Evolutionary conservation across 2,113 vertebrate species (phyloP), one percentile per base, ranked within the genome.

Genomic region (Leiothrix lutea): DNA sequence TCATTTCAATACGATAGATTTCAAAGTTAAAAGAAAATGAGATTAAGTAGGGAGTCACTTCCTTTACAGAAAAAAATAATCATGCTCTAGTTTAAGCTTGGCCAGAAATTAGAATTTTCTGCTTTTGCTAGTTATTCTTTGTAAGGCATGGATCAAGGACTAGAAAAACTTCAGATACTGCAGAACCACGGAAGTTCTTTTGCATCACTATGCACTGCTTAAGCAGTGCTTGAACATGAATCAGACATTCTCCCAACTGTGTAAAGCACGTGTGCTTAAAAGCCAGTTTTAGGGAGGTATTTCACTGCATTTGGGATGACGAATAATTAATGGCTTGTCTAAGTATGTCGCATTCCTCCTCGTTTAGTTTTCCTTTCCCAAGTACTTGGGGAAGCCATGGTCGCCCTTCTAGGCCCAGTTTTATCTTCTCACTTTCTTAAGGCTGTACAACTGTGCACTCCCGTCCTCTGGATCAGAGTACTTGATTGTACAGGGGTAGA

Each of bases 361-460:
- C 50, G 51, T 57, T 86, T 47, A 35, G 24, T 28, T 80, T 56
- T 6, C 28, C 29, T 47, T 64, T 73, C 48, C 16, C 5, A 65
- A 54, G 17, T 17, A 38, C n/a, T 48, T 8, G 6, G 26, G 31
- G 29, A 90, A 73, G 71, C 26, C 29, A 23, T 1, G 28, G 13
- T 38, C 38, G 24, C 28, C 19, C 21, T 83, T 80, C 35, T 11
- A 84, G 64, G 22, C 5, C 8, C 44, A 26, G 28, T 38, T 78
- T 35, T 28, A 62, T 21, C 11, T 38, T 71, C 50, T 73, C 18
- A 8, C 36, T 51, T 57, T 28, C 5, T 11, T 36, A 66, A 33
- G 3, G 4, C 50, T 47, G 1, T 11, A 24, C 4, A 50, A 5
- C 13, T 50, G 15, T 23, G 15, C 1, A 0, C 2, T 28, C 3